Percentiles rank a stretch among this genome's conserved stretches.
Evolutionary conservation across 1,140 invertebrate species (phyloP).

Genomic region (Hestina assimilis): DNA sequence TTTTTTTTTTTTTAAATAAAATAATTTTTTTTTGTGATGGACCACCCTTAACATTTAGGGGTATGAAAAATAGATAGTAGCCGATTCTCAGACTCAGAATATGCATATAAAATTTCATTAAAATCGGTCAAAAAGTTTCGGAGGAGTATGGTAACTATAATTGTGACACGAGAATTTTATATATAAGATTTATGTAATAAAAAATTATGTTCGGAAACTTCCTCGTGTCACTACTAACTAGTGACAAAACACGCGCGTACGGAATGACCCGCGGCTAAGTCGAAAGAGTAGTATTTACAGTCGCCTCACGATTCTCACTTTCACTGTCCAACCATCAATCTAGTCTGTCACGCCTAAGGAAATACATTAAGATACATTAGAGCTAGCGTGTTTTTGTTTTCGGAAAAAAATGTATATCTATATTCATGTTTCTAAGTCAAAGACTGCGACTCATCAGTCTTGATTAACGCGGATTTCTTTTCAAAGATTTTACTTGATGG

Average conservation of each 20-base stretch:
- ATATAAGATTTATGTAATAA: too few species aligned
- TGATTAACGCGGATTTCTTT: conserved; percentile 19
- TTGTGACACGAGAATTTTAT: too few species aligned
- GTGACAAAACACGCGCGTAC: conserved; percentile 8
- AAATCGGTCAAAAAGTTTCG: too few species aligned
- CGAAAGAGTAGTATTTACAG: conserved; percentile 42
- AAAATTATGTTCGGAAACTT: too few species aligned
- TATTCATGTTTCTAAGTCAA: conserved; percentile 17
- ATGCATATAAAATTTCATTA: too few species aligned
- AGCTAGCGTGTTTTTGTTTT: conserved; percentile 27
- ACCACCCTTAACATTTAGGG: too few species aligned
- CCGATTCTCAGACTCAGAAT: too few species aligned
- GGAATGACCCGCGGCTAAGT: conserved; percentile 40
- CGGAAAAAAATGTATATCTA: conserved; percentile 21
- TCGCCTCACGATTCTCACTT: conserved; percentile 55
- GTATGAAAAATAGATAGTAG: too few species aligned
- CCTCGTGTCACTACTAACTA: too few species aligned
- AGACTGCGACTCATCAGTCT: conserved; percentile 17
- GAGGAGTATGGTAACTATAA: too few species aligned
- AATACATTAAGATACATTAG: conserved; percentile 51
- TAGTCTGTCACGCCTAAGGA: conserved; percentile 47
- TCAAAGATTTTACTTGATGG: neutral
- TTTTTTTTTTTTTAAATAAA: too few species aligned
- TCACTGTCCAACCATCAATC: conserved; percentile 62
- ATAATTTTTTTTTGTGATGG: too few species aligned